phyloP scores from a whole-genome alignment of 1,140 invertebrate genomes.

The Polyergus mexicanus region DNA sequence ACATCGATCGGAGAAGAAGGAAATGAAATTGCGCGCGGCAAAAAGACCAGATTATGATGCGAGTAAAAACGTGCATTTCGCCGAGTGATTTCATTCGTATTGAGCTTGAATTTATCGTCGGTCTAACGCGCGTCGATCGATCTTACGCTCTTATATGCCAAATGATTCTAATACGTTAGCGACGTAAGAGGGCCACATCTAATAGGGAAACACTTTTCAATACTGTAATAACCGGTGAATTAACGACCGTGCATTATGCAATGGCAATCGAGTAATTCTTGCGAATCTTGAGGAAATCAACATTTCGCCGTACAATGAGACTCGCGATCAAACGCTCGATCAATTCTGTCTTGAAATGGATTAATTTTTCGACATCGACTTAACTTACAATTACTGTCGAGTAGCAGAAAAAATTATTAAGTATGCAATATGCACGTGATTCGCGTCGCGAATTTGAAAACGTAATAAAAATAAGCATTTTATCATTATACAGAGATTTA shows the following conservation, averaged over 20 bases:
- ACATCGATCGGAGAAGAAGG: constrained; percentile 55
- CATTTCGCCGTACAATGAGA: constrained; percentile 27
- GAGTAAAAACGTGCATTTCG: constrained; percentile 46
- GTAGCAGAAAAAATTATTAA: background rate
- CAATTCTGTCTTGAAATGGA: background rate
- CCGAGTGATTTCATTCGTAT: constrained; percentile 61
- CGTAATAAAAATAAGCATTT: background rate
- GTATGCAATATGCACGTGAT: background rate
- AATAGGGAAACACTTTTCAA: constrained; percentile 70
- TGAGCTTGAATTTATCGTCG: constrained; percentile 65
- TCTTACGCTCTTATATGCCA: constrained; percentile 36
- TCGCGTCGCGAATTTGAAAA: background rate
- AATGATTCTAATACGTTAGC: constrained; percentile 53
- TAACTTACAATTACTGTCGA: constrained; percentile 12
- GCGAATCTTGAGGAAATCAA: constrained; percentile 55
- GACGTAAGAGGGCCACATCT: constrained; percentile 54
- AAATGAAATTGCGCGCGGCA: constrained; percentile 52
- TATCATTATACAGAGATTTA: background rate
- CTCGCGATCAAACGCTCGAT: constrained; percentile 5
- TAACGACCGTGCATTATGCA: constrained; percentile 68
- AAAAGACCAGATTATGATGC: constrained; percentile 58
- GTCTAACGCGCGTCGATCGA: constrained; percentile 60
- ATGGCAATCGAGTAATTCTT: constrained; percentile 52
- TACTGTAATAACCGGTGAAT: constrained; percentile 49
- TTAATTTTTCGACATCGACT: constrained; percentile 25